Evolutionary conservation across 2,888 invertebrate genomes (phyloP).

Genomic region (Nomada goodeniana): DNA sequence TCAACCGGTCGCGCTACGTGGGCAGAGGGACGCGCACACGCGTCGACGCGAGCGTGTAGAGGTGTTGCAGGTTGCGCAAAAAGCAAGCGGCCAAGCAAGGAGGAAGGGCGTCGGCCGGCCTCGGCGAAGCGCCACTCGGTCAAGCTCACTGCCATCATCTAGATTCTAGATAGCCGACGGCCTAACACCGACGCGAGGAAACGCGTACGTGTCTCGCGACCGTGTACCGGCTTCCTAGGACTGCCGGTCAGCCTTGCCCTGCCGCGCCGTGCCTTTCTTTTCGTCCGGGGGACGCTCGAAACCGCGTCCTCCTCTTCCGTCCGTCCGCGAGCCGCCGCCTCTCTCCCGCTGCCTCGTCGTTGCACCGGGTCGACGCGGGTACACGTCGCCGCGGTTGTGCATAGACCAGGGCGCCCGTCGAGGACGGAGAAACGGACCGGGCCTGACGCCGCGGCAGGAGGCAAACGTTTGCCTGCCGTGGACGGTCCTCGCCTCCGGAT

Average conservation of each 20-base stretch:
- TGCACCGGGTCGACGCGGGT: not conserved
- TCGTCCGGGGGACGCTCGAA: constrained; percentile 50
- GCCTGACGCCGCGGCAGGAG: constrained; percentile 15
- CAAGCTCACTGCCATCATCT: constrained; percentile 81
- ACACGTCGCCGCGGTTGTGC: constrained; percentile 58
- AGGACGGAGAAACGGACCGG: constrained; percentile 1
- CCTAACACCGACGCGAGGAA: constrained; percentile 25
- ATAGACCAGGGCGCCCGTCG: constrained; percentile 47
- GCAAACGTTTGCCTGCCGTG: constrained; percentile 39
- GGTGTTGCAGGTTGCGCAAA: constrained; percentile 74
- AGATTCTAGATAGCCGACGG: constrained; percentile 69
- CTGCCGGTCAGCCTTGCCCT: constrained; percentile 74
- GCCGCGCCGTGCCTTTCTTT: constrained; percentile 41
- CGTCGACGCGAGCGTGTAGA: constrained; percentile 22
- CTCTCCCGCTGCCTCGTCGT: not conserved
- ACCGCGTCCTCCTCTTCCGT: not conserved
- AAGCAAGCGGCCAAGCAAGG: constrained; percentile 66
- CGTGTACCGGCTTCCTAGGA: constrained; percentile 65
- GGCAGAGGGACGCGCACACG: too few species aligned
- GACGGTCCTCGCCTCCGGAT: not conserved
- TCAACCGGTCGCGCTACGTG: not conserved
- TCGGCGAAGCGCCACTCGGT: constrained; percentile 83
- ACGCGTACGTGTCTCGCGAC: constrained; percentile 9
- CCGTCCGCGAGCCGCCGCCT: not conserved
- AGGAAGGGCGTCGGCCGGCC: constrained; percentile 83